These are phyloP conservation scores for Lacanobia wlatinum DNA, from an alignment of 2,888 invertebrate species.

Conservation along the genomic window DNA sequence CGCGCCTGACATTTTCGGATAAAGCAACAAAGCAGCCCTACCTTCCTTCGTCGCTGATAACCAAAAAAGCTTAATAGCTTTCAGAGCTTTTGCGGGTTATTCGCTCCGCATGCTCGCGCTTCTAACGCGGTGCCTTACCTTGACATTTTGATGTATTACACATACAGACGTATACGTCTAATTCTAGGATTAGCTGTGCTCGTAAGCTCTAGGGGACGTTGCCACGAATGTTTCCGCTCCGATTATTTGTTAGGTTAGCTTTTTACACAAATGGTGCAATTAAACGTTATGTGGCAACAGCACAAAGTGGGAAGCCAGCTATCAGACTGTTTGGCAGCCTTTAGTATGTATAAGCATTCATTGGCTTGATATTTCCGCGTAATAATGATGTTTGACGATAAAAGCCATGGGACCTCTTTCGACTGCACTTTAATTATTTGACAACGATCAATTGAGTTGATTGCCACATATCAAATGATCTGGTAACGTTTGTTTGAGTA, in stretches of 20 bases:
- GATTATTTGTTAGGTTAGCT: slow-evolving; percentile 32
- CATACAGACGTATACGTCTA: slow-evolving; percentile 35
- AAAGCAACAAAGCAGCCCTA: slow-evolving; percentile 88
- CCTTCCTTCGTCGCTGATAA: slow-evolving; percentile 85
- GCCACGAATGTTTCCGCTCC: slow-evolving; percentile 33
- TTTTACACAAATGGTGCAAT: slow-evolving; percentile 36
- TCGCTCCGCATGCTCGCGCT: slow-evolving; percentile 78
- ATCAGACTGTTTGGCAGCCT: slow-evolving; percentile 31
- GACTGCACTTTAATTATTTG: slow-evolving; percentile 1
- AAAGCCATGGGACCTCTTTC: slow-evolving; percentile 13
- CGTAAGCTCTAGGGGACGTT: slow-evolving; percentile 49
- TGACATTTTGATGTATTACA: slow-evolving; percentile 80
- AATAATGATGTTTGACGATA: slow-evolving; percentile 27
- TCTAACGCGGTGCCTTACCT: slow-evolving; percentile 77
- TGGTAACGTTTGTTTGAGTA: slow-evolving; percentile 10
- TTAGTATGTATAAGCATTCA: slow-evolving; percentile 27
- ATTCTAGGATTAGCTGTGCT: slow-evolving; percentile 43
- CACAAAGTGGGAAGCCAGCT: slow-evolving; percentile 11
- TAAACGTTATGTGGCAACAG: slow-evolving; percentile 31
- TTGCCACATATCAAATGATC: slow-evolving; percentile 9
- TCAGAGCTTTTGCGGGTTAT: slow-evolving; percentile 81
- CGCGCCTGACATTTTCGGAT: slow-evolving; percentile 89
- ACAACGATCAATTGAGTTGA: neutral
- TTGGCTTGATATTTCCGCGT: slow-evolving; percentile 4
- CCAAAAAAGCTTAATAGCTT: slow-evolving; percentile 85